Percentiles rank a stretch among this genome's conserved stretches.
Conservation (phyloP, 2,113 vertebrate species). For the Rhinoderma darwinii region DNA sequence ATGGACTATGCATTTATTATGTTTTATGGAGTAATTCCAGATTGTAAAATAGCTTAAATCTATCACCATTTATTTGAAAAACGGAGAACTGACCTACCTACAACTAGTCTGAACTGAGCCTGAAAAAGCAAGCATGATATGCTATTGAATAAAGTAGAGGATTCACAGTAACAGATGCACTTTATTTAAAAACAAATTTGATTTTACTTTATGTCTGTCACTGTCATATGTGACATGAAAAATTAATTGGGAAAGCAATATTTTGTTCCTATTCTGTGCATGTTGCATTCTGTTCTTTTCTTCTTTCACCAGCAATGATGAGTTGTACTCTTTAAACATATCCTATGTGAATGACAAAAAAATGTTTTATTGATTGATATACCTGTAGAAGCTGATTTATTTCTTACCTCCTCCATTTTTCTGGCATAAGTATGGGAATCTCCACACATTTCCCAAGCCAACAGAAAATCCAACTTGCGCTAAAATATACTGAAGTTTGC, state of each 20-base stretch:
- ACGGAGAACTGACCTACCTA: neutral
- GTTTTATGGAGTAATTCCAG: too few relatives aligned
- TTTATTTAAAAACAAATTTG: neutral
- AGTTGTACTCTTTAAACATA: neutral
- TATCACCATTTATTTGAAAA: neutral
- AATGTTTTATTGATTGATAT: neutral
- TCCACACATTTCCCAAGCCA: constrained; percentile 96
- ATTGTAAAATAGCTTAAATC: neutral
- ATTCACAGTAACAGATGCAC: neutral
- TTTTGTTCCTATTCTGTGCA: neutral
- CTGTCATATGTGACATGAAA: neutral
- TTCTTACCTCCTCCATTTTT: constrained; percentile 98
- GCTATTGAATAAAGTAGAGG: neutral
- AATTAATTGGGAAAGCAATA: neutral
- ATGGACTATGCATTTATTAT: too few relatives aligned
- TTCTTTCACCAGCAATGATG: neutral
- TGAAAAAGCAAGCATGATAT: neutral
- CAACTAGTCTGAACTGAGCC: neutral
- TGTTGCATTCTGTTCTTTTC: neutral
- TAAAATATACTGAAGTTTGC: constrained; percentile 96
- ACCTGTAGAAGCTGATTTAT: neutral
- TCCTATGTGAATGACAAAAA: neutral
- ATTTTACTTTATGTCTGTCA: neutral
- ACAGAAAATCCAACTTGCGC: constrained; percentile 99
- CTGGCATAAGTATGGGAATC: constrained; percentile 97